Base-by-base conservation (phyloP, 1,140 invertebrate species). In the Armadillidium nasatum region DNA sequence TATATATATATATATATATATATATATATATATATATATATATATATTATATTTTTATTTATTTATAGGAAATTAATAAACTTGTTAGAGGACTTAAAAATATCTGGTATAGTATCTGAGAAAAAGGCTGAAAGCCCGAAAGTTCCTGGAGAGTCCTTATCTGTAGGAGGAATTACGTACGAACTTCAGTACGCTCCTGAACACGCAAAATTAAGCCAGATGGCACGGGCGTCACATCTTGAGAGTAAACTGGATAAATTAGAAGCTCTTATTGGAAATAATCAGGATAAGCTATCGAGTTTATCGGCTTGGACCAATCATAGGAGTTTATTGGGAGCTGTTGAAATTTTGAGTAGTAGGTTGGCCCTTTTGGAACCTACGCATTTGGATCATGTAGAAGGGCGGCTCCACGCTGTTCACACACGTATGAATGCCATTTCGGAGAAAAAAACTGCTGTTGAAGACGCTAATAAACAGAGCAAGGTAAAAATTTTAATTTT, bases 301-400 rank as follows among this genome's bases (percentile, higher is more conserved):
- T 76, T 85, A 23, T 81, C 81, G 23, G 79, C 83, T 11, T 82
- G 82, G 83, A 86, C 82, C 33, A 85, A 83, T 73, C 83, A 85
- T 68, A 85, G 85, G 66, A 86, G 78, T 85, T 80, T 90, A 79
- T 82, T 92, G 81, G 91, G 90, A 76, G 89, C 92, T 23, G 91
- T 94, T 7, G 89, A 91, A 70, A 85, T 90, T 67, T 84, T 97
- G 44, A 90, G 90, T 81, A 89, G 91, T 4, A 92, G 92, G 83
- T 87, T 92, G 22, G 89, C 90, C 15, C 84, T 95, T n/a, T 83
- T 97, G 72, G 92, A 95, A 82, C 89, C 91, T 0, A 86, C 87
- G 43, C 92, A 95, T 83, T 83, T 96, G 71, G 93, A 95, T 82
- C 89, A 90, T 19, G 89, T 95, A 33, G 94, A 96, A 84, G 89